Evolutionary conservation across 1,140 invertebrate genomes (phyloP), one percentile per base, ranked within the genome.

Genomic region (Drosophila erecta): DNA sequence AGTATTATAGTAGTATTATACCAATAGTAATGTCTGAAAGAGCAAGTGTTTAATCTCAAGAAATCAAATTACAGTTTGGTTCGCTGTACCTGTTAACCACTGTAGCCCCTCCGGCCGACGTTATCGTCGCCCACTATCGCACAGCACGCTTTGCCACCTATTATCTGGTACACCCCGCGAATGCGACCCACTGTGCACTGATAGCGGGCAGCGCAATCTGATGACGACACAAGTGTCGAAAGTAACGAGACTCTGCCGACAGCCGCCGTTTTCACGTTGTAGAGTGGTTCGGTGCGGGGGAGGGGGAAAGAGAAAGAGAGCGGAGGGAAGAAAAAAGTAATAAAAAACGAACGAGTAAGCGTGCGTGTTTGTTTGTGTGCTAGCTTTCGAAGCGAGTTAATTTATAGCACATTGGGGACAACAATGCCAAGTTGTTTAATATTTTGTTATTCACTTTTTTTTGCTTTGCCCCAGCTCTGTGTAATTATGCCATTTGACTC

Each of bases 141-240:
- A 10, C 53, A 56, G 54, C 20, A 59, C 54, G 38, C 37, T 59
- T 59, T 62, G 54, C 54, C 54, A 62, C 56, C 43, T 35, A 51
- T 51, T 51, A 51, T 51, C 58, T 40, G 2, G 37, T 30, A 59
- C 38, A 64, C 60, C 60, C 64, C 60, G 64, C 64, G 24, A 53
- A 49, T 22, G 15, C 53, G 49, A 56, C 43, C 83, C 83, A 81
- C 78, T 75, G 83, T 86, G 64, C 83, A 30, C 61, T 64, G 61
- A 64, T 64, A 64, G 64, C 58, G 64, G 64, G 17, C 64, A 66
- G 72, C 72, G 60, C 71, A 87, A 85, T 87, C 79, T 87, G 83
- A 87, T 87, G 83, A 87, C 83, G 83, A 87, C 83, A 87, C 84
- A 87, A 89, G 84, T 89, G 79, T 81, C 75, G 76, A 87, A 87